phyloP scores from a whole-genome alignment of 2,797 vertebrate genomes.

The Anguilla marmorata region DNA sequence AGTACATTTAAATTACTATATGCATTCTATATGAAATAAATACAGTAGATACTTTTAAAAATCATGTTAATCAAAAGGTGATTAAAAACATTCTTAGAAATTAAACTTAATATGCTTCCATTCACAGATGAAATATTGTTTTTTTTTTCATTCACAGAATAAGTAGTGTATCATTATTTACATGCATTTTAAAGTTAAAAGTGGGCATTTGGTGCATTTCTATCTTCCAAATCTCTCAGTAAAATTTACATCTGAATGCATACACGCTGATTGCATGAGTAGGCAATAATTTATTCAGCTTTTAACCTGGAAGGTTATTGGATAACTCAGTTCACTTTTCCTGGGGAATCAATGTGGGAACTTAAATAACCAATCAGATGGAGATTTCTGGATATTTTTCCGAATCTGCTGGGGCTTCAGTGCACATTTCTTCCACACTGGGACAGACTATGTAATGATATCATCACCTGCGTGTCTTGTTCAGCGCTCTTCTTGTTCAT shows the following conservation, averaged over 20 bases:
- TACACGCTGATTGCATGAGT: neutral
- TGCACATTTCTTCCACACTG: too few relatives aligned
- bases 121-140: neutral
- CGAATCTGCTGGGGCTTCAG: too few relatives aligned
- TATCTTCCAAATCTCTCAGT: neutral
- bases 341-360: neutral
- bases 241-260: neutral
- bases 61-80: neutral
- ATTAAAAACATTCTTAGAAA: neutral
- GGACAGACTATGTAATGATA: too few relatives aligned
- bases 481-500: too few relatives aligned
- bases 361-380: too few relatives aligned
- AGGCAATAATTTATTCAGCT: neutral
- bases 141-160: neutral
- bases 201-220: neutral
- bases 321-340: neutral
- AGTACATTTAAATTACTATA: slow-evolving; percentile 26
- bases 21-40: neutral
- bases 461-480: too few relatives aligned
- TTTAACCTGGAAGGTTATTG: neutral
- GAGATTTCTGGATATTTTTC: too few relatives aligned
- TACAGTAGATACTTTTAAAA: neutral
- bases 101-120: neutral
- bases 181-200: neutral
- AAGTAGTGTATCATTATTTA: neutral